phyloP scores from a whole-genome alignment of 2,113 vertebrate species.

The Strix aluco region DNA sequence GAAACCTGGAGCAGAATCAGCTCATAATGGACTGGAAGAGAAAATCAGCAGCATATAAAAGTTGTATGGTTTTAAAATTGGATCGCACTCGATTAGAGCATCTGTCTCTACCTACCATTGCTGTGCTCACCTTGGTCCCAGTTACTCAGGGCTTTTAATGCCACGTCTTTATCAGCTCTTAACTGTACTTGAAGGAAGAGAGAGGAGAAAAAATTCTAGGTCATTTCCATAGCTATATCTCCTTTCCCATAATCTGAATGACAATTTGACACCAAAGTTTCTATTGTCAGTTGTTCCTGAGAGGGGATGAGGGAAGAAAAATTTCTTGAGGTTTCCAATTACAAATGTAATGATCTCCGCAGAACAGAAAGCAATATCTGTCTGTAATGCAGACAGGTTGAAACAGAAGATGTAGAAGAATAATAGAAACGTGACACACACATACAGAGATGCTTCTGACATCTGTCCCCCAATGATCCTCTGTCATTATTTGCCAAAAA shows the following conservation, averaged over 20 bases:
- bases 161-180: slow-evolving; percentile 1
- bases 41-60: background rate
- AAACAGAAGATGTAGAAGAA: slow-evolving; percentile 45
- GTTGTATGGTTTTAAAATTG: background rate
- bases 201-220: background rate
- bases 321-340: slow-evolving; percentile 61
- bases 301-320: background rate
- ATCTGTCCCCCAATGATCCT: slow-evolving; percentile 20
- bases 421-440: slow-evolving; percentile 21
- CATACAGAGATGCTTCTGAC: slow-evolving; percentile 29
- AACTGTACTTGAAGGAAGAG: background rate
- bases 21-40: background rate
- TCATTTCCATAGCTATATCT: background rate
- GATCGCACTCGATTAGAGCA: background rate
- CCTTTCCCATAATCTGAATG: slow-evolving; percentile 19
- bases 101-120: background rate
- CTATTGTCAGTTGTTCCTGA: slow-evolving; percentile 29
- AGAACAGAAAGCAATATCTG: slow-evolving; percentile 55
- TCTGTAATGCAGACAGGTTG: slow-evolving; percentile 56
- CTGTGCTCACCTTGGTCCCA: background rate
- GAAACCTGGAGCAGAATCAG: background rate
- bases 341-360: slow-evolving; percentile 42
- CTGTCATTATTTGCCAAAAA: slow-evolving; percentile 60
- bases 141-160: background rate
- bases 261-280: slow-evolving; percentile 37